A percentile compares a stretch with the other conserved stretches of the same genome.
Conservation (phyloP, 92 coral and sea anemone genomes). For the Scolanthus callimorphus region DNA sequence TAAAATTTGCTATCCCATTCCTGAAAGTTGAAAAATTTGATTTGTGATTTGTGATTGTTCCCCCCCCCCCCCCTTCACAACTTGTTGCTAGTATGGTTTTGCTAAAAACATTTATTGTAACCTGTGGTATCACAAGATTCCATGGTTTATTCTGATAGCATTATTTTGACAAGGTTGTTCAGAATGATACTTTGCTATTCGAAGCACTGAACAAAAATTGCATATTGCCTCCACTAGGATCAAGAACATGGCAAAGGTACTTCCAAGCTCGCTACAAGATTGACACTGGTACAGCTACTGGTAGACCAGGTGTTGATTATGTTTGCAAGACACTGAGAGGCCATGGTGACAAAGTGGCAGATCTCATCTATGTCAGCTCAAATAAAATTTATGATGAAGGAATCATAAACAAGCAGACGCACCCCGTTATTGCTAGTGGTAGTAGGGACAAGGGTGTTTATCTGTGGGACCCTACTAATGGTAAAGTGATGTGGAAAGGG, state of each 20-base stretch:
- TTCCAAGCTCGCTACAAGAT: slow-evolving; percentile 52
- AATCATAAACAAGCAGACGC: slow-evolving; percentile 50
- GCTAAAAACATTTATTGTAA: no score
- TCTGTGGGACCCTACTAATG: slow-evolving; percentile 70
- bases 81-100: no score
- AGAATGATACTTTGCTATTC: no score
- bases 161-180: no score
- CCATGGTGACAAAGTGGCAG: slow-evolving; percentile 56
- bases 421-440: slow-evolving; percentile 68
- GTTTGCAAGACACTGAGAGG: slow-evolving; percentile 74
- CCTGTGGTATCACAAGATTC: no score
- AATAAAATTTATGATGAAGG: slow-evolving; percentile 67
- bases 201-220: no score
- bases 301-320: slow-evolving; percentile 74
- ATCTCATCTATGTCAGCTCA: slow-evolving; percentile 54
- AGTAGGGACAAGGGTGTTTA: slow-evolving; percentile 63
- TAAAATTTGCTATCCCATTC: no score
- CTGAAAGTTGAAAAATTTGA: no score
- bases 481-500: slow-evolving; percentile 59
- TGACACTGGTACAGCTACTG: slow-evolving; percentile 71
- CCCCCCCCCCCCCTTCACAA: no score
- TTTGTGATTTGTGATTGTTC: no score
- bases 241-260: slow-evolving; percentile 75
- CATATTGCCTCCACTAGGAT: slow-evolving; percentile 24
- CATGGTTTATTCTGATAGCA: no score